Conservation (phyloP, 2,888 invertebrate species). For the Caenorhabditis sp. region DNA sequence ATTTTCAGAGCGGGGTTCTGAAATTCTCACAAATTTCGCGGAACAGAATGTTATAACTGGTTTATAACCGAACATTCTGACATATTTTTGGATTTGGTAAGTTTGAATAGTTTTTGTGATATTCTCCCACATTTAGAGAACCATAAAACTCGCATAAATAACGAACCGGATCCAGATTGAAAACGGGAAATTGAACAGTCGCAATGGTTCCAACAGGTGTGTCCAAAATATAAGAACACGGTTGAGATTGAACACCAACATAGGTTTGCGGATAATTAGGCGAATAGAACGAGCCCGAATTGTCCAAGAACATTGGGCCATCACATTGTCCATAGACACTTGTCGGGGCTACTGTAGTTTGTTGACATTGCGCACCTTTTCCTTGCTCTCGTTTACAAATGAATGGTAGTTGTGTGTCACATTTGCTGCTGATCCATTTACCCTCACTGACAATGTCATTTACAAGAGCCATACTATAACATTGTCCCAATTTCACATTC, state of each 20-base stretch:
- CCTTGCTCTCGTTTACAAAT: constrained; percentile 26
- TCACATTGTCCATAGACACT: constrained; percentile 22
- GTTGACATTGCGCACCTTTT: constrained; percentile 11
- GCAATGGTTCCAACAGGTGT: constrained; percentile 24
- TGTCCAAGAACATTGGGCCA: constrained; percentile 24
- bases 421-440: constrained; percentile 37
- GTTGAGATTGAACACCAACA: constrained; percentile 12
- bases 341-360: constrained; percentile 24
- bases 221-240: constrained; percentile 30
- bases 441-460: constrained; percentile 9
- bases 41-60: no score
- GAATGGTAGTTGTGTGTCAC: constrained; percentile 29
- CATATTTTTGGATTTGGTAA: no score
- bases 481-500: constrained; percentile 16
- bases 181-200: constrained; percentile 24
- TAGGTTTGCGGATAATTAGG: constrained; percentile 35
- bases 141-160: neutral
- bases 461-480: constrained; percentile 24
- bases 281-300: constrained; percentile 33
- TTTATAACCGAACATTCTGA: no score
- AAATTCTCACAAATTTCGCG: no score
- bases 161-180: constrained; percentile 20
- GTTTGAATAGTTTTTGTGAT: no score
- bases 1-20: no score
- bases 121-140: no score